A percentile compares a stretch with the other conserved stretches of the same genome.
Conservation (phyloP, 2,113 vertebrate species). For the Meleagris gallopavo region DNA sequence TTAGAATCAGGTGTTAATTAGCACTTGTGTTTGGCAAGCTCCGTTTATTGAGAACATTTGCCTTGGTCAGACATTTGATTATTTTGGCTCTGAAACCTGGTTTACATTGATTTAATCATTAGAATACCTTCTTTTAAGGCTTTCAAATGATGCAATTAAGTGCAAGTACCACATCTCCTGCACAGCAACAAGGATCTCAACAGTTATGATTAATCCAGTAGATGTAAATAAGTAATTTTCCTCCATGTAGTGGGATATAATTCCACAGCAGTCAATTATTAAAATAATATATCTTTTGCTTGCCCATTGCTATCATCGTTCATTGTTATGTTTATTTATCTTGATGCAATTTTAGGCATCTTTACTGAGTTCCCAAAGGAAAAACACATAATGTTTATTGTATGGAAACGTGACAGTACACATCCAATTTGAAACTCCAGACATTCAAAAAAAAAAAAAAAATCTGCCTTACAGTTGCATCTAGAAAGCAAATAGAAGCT, state of each 20-base stretch:
- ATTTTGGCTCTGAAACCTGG: slow-evolving; percentile 64
- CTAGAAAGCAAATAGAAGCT: background rate
- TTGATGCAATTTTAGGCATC: background rate
- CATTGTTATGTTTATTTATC: background rate
- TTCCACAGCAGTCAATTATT: background rate
- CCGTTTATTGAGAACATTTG: slow-evolving; percentile 63
- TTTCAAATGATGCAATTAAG: slow-evolving; percentile 67
- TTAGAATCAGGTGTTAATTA: slow-evolving; percentile 76
- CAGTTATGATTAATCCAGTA: background rate
- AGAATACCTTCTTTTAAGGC: slow-evolving; percentile 56
- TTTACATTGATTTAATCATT: slow-evolving; percentile 70
- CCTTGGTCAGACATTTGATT: slow-evolving; percentile 67
- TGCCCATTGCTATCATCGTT: background rate
- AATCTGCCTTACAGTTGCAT: background rate
- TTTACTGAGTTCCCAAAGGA: background rate
- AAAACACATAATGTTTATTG: background rate
- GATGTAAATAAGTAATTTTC: background rate
- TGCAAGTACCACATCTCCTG: slow-evolving; percentile 51
- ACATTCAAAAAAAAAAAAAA: background rate
- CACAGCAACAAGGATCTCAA: slow-evolving; percentile 8
- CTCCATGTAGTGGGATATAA: background rate
- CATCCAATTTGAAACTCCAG: background rate
- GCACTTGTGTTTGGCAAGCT: slow-evolving; percentile 58
- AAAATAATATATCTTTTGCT: background rate
- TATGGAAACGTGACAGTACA: background rate